Conservation (phyloP, 53 echinoderm and acorn worm species). For the Hippasteria phrygiana region DNA sequence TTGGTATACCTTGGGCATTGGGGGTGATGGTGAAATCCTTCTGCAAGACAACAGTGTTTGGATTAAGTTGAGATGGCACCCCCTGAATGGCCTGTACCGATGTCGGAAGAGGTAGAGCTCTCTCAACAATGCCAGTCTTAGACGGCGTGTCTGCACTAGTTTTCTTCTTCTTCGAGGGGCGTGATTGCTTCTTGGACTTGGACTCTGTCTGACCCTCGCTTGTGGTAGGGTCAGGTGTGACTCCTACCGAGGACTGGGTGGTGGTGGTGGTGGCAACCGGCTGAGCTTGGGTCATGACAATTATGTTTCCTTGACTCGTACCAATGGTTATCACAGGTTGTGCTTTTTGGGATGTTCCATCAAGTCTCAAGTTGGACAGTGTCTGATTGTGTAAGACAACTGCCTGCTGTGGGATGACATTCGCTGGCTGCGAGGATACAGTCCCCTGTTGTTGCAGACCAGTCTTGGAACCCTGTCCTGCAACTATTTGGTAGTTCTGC, state of each 20-base stretch:
- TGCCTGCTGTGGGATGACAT: constrained; percentile 62
- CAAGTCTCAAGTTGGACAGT: neutral
- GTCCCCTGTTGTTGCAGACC: constrained; percentile 15
- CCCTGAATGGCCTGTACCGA: constrained; percentile 21
- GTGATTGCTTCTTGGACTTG: constrained; percentile 41
- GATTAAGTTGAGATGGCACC: neutral
- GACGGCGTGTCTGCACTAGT: neutral
- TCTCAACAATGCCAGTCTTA: constrained; percentile 4
- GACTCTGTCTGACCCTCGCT: constrained; percentile 21
- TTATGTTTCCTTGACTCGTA: constrained; percentile 92
- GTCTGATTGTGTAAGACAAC: constrained; percentile 67
- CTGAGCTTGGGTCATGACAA: constrained; percentile 82
- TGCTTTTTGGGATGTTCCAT: constrained; percentile 29
- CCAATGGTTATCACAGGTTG: constrained; percentile 93
- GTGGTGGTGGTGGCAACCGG: constrained; percentile 56
- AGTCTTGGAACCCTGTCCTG: constrained; percentile 23
- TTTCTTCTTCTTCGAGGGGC: constrained; percentile 66
- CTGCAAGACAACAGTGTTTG: constrained; percentile 22
- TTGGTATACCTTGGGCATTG: constrained; percentile 56
- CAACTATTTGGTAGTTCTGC: constrained; percentile 44
- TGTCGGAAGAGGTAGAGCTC: neutral
- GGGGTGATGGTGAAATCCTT: constrained; percentile 51
- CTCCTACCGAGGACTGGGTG: constrained; percentile 57
- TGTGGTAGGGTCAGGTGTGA: neutral
- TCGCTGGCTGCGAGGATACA: constrained; percentile 8